Evolutionary conservation across 2,888 invertebrate species (phyloP).

Genomic region (Drosophila demipolita): DNA sequence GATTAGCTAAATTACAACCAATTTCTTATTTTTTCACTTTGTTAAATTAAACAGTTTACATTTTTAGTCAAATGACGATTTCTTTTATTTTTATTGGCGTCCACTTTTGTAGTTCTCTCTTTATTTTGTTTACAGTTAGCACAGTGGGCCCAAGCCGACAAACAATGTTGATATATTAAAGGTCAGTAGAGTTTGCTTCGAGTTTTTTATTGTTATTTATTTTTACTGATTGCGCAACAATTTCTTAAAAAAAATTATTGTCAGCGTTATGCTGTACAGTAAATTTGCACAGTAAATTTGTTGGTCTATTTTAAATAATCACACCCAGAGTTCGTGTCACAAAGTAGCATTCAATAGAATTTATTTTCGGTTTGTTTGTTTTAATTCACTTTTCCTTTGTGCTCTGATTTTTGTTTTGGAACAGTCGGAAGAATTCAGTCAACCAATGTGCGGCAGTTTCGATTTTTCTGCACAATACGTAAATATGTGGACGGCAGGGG

Average conservation of each 20-base stretch:
- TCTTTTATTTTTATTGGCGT: constrained; percentile 7
- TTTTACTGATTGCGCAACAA: constrained; percentile 27
- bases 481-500: not conserved
- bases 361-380: constrained; percentile 20
- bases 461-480: constrained; percentile 51
- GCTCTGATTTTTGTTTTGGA: constrained; percentile 15
- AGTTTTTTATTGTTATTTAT: constrained; percentile 4
- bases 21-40: constrained; percentile 17
- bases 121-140: constrained; percentile 38
- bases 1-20: constrained; percentile 36
- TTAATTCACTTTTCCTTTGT: constrained; percentile 24
- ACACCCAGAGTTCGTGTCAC: constrained; percentile 19
- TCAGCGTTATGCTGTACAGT: constrained; percentile 34
- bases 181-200: constrained; percentile 25
- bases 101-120: constrained; percentile 27
- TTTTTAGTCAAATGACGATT: constrained; percentile 34
- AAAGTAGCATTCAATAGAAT: constrained; percentile 23
- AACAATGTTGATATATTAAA: constrained; percentile 28
- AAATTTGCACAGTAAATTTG: not conserved
- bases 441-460: constrained; percentile 54
- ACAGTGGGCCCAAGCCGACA: constrained; percentile 41
- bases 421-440: constrained; percentile 13
- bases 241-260: constrained; percentile 28
- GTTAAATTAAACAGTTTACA: constrained; percentile 46
- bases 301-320: constrained; percentile 33